Conservation (phyloP, 2,888 invertebrate species). For the Patella pellucida region DNA sequence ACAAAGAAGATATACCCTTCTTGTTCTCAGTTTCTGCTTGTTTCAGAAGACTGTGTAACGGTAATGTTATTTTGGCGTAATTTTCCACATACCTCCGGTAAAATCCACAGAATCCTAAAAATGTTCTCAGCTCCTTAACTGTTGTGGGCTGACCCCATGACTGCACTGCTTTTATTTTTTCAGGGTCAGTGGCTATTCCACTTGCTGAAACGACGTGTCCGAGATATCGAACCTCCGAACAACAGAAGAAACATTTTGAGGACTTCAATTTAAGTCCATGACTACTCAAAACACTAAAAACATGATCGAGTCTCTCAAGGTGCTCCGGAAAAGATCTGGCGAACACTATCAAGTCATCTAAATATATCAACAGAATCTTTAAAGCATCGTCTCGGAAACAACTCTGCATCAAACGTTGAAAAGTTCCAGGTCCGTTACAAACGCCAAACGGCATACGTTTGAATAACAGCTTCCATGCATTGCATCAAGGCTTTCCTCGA, state of each 20-base stretch:
- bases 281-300: background rate
- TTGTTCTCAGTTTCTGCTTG: too few species aligned
- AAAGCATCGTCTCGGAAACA: too few species aligned
- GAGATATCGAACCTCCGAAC: conserved; percentile 12
- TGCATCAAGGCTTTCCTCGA: conserved; percentile 26
- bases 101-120: conserved; percentile 13
- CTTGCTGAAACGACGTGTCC: conserved; percentile 20
- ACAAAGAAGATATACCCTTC: too few species aligned
- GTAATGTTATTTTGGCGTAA: too few species aligned
- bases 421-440: too few species aligned
- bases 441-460: too few species aligned
- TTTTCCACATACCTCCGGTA: too few species aligned
- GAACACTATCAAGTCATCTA: conserved; percentile 1
- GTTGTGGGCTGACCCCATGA: conserved; percentile 12
- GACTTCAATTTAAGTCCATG: conserved; percentile 24
- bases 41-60: too few species aligned
- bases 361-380: too few species aligned
- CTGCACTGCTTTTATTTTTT: conserved; percentile 12
- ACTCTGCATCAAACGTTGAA: too few species aligned
- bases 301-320: too few species aligned
- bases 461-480: background rate
- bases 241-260: conserved; percentile 15
- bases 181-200: conserved; percentile 19
- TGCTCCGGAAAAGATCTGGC: background rate
- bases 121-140: conserved; percentile 16